Base-by-base conservation (phyloP, 2,113 vertebrate species). In the Xenopus laevis region DNA sequence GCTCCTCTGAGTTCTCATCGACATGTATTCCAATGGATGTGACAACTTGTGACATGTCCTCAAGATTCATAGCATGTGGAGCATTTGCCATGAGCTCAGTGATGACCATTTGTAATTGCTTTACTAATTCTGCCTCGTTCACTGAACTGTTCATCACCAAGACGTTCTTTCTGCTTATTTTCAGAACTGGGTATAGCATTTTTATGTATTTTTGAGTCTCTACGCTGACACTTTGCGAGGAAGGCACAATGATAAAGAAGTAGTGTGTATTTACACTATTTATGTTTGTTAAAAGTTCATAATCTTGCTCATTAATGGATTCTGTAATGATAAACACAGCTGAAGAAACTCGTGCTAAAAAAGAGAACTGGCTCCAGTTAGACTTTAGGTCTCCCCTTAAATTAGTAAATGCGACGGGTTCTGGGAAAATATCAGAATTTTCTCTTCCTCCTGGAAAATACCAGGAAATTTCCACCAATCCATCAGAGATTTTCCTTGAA, bases 381-480 rank as follows among this genome's bases (percentile, higher is more conserved):
- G 81, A 81, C 44, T 84, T 83, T 0, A 85, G 74, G 69, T 86
- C 84, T 0, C 86, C 86, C 9, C 85, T 55, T 62, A 86, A 71
- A 71, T 86, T 88, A 53, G 83, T 72, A 30, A 86, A 78, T 57
- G 86, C 84, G 61, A 86, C n/a, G 0, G 86, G 86, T 21, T 88
- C 84, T 0, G 80, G 73, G 52, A 84, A 86, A 7, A 85, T 16
- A 30, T 84, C 84, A 18, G 80, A 44, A 47, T 82, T 83, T 68
- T 83, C 84, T 71, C 62, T 70, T 30, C 0, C 83, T 0, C 6
- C 83, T 15, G 91, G 89, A 60, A 92, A 83, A 83, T 79, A 87
- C 91, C 92, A 94, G 1, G 83, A 79, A 4, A 93, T 79, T 74
- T 94, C 92, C 7, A 94, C 84, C 16, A 95, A 65, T 3, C 94